phyloP scores from a whole-genome alignment of 2,888 invertebrate species.

The Heliconius erato region DNA sequence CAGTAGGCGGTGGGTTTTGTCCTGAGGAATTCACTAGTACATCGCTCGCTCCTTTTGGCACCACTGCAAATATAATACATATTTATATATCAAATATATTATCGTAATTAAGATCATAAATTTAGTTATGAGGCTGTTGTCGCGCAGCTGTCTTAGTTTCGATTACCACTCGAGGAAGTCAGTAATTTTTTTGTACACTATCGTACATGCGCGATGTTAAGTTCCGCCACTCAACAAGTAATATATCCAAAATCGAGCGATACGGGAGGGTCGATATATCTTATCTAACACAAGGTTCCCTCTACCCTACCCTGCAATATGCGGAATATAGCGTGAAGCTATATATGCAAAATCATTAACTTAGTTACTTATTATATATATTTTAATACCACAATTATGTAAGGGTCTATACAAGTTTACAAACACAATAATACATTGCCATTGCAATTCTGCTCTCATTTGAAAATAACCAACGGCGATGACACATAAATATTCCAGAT shows the following conservation, averaged over 20 bases:
- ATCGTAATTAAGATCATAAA: neutral
- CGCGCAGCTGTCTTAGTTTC: neutral
- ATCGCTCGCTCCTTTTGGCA: conserved; percentile 77
- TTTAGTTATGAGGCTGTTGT: neutral
- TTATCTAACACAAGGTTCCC: neutral
- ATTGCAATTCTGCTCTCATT: conserved; percentile 8
- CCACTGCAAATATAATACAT: conserved; percentile 57
- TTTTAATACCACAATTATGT: neutral
- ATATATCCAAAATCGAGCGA: too few relatives aligned
- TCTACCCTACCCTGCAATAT: neutral
- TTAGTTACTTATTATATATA: neutral
- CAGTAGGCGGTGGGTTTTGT: conserved; percentile 73
- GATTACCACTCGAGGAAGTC: neutral
- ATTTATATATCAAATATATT: neutral
- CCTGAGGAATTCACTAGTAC: conserved; percentile 76
- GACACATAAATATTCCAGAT: conserved; percentile 38
- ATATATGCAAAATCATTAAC: neutral
- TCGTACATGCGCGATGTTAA: too few relatives aligned
- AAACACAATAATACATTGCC: neutral
- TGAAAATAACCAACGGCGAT: conserved; percentile 31
- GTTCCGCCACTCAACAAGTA: too few relatives aligned
- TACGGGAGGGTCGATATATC: too few relatives aligned
- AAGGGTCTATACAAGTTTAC: conserved; percentile 9
- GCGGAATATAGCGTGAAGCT: neutral
- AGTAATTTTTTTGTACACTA: neutral